These are phyloP conservation scores for Idaea biselata DNA, from an alignment of 2,888 invertebrate genomes.

Conservation along the genomic window DNA sequence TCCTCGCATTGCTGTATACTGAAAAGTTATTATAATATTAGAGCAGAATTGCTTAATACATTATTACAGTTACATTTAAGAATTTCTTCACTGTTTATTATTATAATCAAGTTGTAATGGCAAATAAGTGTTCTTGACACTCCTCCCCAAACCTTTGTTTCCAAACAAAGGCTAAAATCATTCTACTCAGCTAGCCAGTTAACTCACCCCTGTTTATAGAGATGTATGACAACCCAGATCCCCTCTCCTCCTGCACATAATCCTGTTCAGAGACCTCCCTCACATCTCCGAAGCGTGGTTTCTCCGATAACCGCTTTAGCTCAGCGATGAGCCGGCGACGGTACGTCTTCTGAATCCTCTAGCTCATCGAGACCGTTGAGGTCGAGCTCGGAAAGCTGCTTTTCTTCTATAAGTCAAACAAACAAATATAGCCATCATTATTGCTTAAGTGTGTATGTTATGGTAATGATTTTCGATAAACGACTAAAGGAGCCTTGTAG, in stretches of 20 bases:
- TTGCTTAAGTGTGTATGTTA: too few relatives aligned
- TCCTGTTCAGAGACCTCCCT: constrained; percentile 95
- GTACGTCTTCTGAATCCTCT: constrained; percentile 98
- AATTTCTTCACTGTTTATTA: constrained; percentile 2
- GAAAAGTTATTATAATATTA: constrained; percentile 45
- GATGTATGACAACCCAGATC: constrained; percentile 96
- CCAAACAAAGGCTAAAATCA: background rate
- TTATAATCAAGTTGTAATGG: too few relatives aligned
- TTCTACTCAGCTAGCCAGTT: background rate
- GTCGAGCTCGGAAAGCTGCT: constrained; percentile 87
- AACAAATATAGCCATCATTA: too few relatives aligned
- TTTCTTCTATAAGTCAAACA: constrained; percentile 72
- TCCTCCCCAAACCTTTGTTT: too few relatives aligned
- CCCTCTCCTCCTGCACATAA: constrained; percentile 94
- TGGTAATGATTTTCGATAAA: too few relatives aligned
- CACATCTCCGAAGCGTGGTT: constrained; percentile 90
- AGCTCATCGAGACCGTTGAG: constrained; percentile 95
- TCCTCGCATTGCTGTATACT: constrained; percentile 95
- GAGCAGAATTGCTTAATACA: too few relatives aligned
- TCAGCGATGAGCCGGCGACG: constrained; percentile 92
- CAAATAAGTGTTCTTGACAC: too few relatives aligned
- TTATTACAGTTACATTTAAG: background rate
- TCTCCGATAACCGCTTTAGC: constrained; percentile 86
- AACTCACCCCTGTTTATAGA: constrained; percentile 94
- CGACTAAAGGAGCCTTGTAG: too few relatives aligned